phyloP scores from a whole-genome alignment of 2,888 invertebrate genomes.

The Drosophila antonietae region DNA sequence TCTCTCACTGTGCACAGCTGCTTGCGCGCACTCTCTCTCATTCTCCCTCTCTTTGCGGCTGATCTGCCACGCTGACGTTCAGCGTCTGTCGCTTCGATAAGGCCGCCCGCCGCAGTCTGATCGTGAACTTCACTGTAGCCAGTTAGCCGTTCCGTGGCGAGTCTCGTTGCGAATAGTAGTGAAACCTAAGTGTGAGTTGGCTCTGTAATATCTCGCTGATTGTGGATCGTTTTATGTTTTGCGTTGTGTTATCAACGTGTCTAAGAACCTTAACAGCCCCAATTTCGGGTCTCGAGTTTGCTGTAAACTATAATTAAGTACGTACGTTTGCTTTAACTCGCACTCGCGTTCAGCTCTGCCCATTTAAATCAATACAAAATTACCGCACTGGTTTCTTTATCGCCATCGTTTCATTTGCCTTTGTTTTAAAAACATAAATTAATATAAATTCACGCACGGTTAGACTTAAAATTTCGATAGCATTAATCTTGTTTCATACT shows the following conservation, averaged over 20 bases:
- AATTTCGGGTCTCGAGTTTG: conserved; percentile 32
- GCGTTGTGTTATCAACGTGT: conserved; percentile 38
- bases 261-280: conserved; percentile 20
- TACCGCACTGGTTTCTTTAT: conserved; percentile 37
- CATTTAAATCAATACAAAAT: conserved; percentile 65
- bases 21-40: neutral
- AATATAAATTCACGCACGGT: conserved; percentile 45
- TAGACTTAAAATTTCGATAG: conserved; percentile 39
- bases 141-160: conserved; percentile 18
- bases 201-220: conserved; percentile 25
- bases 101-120: conserved; percentile 39
- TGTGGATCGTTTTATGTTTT: conserved; percentile 31
- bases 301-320: conserved; percentile 49
- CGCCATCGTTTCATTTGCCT: conserved; percentile 15
- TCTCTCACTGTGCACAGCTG: conserved; percentile 9
- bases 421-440: conserved; percentile 48
- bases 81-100: conserved; percentile 5
- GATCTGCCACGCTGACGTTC: conserved; percentile 28
- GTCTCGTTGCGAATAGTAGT: neutral
- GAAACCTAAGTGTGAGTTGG: conserved; percentile 25
- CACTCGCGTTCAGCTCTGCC: conserved; percentile 26
- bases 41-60: conserved; percentile 1
- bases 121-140: conserved; percentile 43
- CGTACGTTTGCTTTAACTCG: conserved; percentile 21
- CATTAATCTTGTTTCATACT: conserved; percentile 51